These are phyloP conservation scores for Andrena marginata DNA, from an alignment of 2,888 invertebrate genomes.

Conservation along the genomic window DNA sequence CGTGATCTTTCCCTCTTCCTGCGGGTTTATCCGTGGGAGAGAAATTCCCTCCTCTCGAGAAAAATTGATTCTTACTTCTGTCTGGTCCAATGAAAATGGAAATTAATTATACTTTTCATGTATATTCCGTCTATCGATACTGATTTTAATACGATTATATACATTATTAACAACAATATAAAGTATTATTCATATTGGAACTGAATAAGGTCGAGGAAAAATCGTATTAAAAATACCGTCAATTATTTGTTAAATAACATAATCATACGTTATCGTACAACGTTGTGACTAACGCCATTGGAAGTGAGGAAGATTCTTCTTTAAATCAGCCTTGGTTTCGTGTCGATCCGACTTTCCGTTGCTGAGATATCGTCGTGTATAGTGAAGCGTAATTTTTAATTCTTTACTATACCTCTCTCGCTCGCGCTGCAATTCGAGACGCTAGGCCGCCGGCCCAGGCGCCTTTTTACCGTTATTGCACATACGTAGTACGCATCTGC, in stretches of 20 bases:
- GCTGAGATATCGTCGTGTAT: constrained; percentile 11
- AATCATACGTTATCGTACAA: neutral
- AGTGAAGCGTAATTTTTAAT: neutral
- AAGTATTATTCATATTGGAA: too few relatives aligned
- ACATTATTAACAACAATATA: too few relatives aligned
- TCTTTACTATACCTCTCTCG: neutral
- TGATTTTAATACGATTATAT: too few relatives aligned
- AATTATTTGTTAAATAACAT: too few relatives aligned
- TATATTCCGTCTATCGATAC: too few relatives aligned
- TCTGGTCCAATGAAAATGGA: too few relatives aligned
- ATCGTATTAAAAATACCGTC: too few relatives aligned
- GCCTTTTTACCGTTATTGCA: constrained; percentile 2
- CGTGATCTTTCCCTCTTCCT: constrained; percentile 1
- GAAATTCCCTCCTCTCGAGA: neutral
- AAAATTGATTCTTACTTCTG: constrained; percentile 20
- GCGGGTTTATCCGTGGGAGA: neutral
- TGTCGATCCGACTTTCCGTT: neutral
- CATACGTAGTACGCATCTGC: neutral
- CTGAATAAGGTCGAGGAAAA: too few relatives aligned
- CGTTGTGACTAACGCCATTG: neutral
- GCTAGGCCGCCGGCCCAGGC: too few relatives aligned
- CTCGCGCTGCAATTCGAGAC: too few relatives aligned
- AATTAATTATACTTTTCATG: too few relatives aligned
- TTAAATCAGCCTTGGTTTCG: neutral
- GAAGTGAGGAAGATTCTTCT: neutral